Percentiles rank a stretch among this genome's conserved stretches.
These are phyloP conservation scores for Elephas maximus DNA, from an alignment of 2,113 vertebrate genomes.

Conservation along the genomic window DNA sequence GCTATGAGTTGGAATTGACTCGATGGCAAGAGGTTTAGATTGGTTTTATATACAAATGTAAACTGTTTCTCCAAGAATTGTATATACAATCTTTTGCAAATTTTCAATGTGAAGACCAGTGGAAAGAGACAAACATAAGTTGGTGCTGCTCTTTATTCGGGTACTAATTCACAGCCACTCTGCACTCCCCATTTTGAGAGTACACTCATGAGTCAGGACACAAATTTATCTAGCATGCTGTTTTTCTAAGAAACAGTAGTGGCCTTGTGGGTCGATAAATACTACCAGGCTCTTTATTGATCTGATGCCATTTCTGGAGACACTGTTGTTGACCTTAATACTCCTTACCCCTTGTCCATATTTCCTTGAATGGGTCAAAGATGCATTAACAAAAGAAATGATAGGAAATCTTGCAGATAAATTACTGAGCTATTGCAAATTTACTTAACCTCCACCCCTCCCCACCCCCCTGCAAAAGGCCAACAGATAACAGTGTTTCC, in stretches of 20 bases:
- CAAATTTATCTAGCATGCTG: not conserved
- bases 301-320: slow-evolving; percentile 34
- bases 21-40: too few relatives aligned
- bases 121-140: not conserved
- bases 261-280: not conserved
- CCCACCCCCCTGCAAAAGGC: not conserved
- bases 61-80: slow-evolving; percentile 1
- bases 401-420: not conserved
- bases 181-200: not conserved
- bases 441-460: not conserved
- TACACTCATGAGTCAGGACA: not conserved
- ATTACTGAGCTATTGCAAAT: not conserved
- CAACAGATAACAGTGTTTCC: not conserved
- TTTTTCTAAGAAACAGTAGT: slow-evolving; percentile 18
- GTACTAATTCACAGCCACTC: not conserved
- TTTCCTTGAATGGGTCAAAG: not conserved
- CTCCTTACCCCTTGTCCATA: not conserved
- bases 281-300: slow-evolving; percentile 12
- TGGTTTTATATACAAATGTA: not conserved
- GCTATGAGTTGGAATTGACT: too few relatives aligned
- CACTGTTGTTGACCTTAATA: not conserved
- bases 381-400: not conserved
- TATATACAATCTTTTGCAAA: not conserved
- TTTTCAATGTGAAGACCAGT: not conserved
- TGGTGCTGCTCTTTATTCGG: not conserved